These are phyloP conservation scores for Daboia siamensis DNA, from an alignment of 2,113 vertebrate genomes.

Conservation along the genomic window DNA sequence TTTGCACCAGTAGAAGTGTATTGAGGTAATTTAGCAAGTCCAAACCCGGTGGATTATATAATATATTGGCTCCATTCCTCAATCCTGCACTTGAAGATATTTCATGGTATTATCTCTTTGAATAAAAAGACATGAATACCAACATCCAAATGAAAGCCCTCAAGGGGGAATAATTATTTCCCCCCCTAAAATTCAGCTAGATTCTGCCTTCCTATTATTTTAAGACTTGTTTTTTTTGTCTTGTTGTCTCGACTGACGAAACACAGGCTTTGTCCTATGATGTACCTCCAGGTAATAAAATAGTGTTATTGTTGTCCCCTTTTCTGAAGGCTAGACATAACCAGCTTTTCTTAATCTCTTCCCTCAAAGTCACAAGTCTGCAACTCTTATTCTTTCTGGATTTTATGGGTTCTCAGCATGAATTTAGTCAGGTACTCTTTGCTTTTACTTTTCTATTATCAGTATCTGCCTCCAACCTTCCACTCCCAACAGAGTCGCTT, in stretches of 20 bases:
- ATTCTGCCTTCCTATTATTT: background rate
- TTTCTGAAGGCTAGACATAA: background rate
- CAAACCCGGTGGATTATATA: constrained; percentile 49
- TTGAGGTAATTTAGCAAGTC: constrained; percentile 60
- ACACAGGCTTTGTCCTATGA: background rate
- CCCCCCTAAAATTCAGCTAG: background rate
- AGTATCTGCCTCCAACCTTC: background rate
- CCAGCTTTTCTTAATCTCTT: background rate
- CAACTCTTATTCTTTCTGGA: background rate
- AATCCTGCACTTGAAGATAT: constrained; percentile 57
- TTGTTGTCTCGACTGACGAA: background rate
- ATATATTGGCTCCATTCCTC: constrained; percentile 53
- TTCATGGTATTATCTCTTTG: constrained; percentile 39
- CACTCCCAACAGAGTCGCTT: background rate
- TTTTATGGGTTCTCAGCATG: background rate
- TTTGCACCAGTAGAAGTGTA: constrained; percentile 58
- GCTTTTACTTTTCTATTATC: background rate
- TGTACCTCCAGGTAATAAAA: background rate
- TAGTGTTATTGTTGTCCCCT: background rate
- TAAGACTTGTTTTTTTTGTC: background rate
- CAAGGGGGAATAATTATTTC: background rate
- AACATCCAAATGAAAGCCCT: background rate
- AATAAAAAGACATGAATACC: constrained; percentile 7
- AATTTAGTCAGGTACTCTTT: background rate
- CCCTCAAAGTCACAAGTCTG: background rate